Evolutionary conservation across 2,797 vertebrate species (phyloP).

Genomic region (Hoplostethus mediterraneus): DNA sequence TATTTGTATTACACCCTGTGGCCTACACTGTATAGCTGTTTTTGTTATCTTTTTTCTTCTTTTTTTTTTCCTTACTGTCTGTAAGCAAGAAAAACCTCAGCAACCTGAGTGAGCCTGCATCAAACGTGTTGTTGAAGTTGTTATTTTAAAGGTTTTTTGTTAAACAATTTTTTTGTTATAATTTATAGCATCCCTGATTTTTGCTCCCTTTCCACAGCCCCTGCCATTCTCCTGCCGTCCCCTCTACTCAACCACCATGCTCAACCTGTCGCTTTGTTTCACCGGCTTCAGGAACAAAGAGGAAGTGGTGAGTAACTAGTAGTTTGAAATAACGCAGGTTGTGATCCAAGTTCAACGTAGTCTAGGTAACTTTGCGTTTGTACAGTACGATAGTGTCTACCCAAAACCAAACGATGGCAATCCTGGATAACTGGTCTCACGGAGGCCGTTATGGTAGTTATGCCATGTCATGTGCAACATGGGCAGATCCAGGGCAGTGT

Average conservation of each 20-base stretch:
- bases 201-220: conserved; percentile 78
- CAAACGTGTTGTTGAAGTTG: neutral
- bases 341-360: neutral
- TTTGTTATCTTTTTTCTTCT: neutral
- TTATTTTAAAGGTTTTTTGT: neutral
- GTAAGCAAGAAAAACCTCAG: too few species aligned
- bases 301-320: conserved; percentile 89
- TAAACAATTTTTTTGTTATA: too few species aligned
- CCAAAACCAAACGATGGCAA: too few species aligned
- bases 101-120: too few species aligned
- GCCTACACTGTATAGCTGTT: neutral
- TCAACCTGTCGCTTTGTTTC: conserved; percentile 94
- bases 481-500: too few species aligned
- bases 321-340: neutral
- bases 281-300: conserved; percentile 97
- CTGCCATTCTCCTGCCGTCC: conserved; percentile 94
- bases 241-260: conserved; percentile 93
- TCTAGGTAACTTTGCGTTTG: too few species aligned
- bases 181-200: neutral
- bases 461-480: too few species aligned
- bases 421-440: too few species aligned
- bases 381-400: too few species aligned
- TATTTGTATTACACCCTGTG: neutral
- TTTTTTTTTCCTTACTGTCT: neutral
- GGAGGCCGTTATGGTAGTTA: too few species aligned